Percentiles rank a stretch among this genome's conserved stretches.
Evolutionary conservation across 2,888 invertebrate species (phyloP).

Genomic region (Nineta flava): DNA sequence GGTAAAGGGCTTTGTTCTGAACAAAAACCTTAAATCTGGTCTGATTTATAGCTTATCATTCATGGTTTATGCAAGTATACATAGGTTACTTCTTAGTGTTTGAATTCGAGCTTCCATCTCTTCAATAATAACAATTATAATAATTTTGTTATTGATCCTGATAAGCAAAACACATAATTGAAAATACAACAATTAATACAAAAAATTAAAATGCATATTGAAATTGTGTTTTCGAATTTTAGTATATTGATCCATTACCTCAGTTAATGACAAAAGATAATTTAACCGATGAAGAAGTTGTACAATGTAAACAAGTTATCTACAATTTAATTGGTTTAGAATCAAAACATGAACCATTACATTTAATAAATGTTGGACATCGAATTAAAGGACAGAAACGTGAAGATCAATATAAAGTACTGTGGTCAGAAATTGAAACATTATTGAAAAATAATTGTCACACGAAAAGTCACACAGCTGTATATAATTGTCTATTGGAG

Average conservation of each 20-base stretch:
- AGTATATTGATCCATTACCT: conserved; percentile 71
- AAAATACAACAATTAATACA: too few species aligned
- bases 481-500: conserved; percentile 68
- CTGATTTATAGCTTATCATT: too few species aligned
- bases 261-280: conserved; percentile 66
- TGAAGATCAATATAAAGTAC: conserved; percentile 80
- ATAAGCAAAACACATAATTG: too few species aligned
- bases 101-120: too few species aligned
- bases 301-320: conserved; percentile 74
- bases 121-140: too few species aligned
- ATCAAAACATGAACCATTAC: conserved; percentile 65
- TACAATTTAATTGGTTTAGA: conserved; percentile 67
- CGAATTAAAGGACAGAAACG: conserved; percentile 43
- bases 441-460: conserved; percentile 63
- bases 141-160: too few species aligned
- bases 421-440: conserved; percentile 82
- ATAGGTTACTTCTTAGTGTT: too few species aligned
- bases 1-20: too few species aligned
- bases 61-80: too few species aligned
- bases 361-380: conserved; percentile 49
- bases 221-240: conserved; percentile 17
- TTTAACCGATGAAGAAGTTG: conserved; percentile 70
- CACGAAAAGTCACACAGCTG: conserved; percentile 59
- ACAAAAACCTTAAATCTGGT: too few species aligned
- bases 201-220: too few species aligned